Evolutionary conservation across 2,113 vertebrate species (phyloP).

Genomic region (Scolopax mira): DNA sequence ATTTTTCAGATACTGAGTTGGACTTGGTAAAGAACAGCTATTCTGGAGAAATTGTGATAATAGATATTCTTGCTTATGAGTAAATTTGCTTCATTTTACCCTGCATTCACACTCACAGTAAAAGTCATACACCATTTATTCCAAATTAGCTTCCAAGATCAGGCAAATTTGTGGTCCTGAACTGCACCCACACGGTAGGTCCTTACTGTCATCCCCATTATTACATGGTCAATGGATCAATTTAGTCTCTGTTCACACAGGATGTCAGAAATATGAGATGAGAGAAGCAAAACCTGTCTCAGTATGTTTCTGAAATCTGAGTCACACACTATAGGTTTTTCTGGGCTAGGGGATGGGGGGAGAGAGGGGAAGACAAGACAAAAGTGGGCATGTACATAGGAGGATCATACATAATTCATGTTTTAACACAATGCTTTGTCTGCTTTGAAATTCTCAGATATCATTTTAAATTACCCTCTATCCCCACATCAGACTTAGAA

Average conservation of each 20-base stretch:
- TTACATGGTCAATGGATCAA: rapidly evolving
- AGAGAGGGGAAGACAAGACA: background rate
- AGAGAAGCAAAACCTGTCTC: background rate
- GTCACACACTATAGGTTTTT: background rate
- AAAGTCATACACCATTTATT: background rate
- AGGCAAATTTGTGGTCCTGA: background rate
- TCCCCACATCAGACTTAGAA: background rate
- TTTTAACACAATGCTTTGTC: background rate
- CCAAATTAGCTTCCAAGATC: background rate
- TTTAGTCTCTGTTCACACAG: background rate
- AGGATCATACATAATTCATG: background rate
- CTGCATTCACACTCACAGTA: background rate
- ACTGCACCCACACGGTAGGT: background rate
- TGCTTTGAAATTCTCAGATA: background rate
- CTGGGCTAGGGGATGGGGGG: background rate
- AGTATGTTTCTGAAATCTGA: background rate
- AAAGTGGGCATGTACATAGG: background rate
- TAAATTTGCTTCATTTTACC: background rate
- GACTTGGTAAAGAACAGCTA: background rate
- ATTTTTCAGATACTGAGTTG: background rate
- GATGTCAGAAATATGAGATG: background rate
- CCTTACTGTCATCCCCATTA: background rate
- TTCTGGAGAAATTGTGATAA: background rate
- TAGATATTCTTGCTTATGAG: background rate
- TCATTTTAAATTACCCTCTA: background rate